These are phyloP conservation scores for Machimus atricapillus DNA, from an alignment of 2,888 invertebrate genomes.

Conservation along the genomic window DNA sequence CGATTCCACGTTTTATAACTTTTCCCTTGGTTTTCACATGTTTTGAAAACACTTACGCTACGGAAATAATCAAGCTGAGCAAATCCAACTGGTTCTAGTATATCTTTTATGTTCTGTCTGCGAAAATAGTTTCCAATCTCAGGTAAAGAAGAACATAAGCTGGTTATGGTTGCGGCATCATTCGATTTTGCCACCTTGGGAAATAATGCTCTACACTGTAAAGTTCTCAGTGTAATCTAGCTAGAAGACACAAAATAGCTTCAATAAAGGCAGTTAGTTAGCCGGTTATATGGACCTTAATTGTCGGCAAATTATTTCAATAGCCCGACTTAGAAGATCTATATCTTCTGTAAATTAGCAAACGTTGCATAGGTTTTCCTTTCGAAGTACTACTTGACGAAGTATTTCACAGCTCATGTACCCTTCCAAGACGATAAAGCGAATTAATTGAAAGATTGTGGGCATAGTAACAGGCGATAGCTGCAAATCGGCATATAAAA, in stretches of 20 bases:
- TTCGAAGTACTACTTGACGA: neutral
- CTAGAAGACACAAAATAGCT: neutral
- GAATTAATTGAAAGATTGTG: neutral
- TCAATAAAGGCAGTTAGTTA: neutral
- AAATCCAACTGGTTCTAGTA: neutral
- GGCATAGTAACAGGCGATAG: neutral
- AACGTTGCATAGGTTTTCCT: neutral
- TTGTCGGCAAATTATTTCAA: constrained; percentile 27
- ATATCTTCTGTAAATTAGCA: constrained; percentile 6
- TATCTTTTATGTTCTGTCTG: neutral
- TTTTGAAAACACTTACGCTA: neutral
- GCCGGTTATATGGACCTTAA: neutral
- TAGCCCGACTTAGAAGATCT: neutral
- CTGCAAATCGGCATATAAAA: neutral
- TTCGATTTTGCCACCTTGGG: neutral
- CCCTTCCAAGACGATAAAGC: neutral
- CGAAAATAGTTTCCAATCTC: neutral
- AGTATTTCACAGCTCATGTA: neutral
- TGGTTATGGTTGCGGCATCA: neutral
- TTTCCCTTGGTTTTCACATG: neutral
- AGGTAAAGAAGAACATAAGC: neutral
- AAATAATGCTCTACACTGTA: neutral
- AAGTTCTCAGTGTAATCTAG: neutral
- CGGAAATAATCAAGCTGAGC: neutral
- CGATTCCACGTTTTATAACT: constrained; percentile 13